phyloP scores from a whole-genome alignment of 2,888 invertebrate species.

The Anodontia alba region DNA sequence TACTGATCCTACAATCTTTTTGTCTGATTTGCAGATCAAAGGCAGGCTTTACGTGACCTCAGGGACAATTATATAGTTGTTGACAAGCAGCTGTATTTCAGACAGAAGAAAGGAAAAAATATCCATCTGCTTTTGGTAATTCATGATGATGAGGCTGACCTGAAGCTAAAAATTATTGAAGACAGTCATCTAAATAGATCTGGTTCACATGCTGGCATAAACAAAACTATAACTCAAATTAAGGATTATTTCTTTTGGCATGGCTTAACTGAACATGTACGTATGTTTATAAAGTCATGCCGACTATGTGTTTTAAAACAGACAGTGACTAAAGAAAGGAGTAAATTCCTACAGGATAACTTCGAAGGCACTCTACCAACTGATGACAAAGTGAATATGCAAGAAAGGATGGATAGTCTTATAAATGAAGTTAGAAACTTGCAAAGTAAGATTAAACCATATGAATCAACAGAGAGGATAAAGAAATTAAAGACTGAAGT shows the following conservation, averaged over 20 bases:
- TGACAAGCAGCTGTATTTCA: background rate
- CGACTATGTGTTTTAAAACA: background rate
- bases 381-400: background rate
- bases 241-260: constrained; percentile 1
- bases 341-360: background rate
- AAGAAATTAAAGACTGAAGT: background rate
- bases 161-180: background rate
- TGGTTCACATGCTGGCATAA: background rate
- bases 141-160: background rate
- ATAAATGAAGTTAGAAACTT: background rate
- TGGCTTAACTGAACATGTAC: constrained; percentile 1
- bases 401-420: background rate
- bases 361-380: no score
- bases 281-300: background rate
- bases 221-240: background rate
- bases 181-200: background rate
- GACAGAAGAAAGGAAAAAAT: background rate
- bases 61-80: background rate
- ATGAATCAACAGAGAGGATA: background rate
- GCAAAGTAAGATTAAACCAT: background rate
- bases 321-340: background rate
- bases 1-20: no score
- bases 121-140: background rate
- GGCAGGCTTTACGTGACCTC: background rate
- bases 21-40: constrained; percentile 5